Evolutionary conservation across 2,113 vertebrate genomes (phyloP).

Genomic region (Rhinolophus sinicus): DNA sequence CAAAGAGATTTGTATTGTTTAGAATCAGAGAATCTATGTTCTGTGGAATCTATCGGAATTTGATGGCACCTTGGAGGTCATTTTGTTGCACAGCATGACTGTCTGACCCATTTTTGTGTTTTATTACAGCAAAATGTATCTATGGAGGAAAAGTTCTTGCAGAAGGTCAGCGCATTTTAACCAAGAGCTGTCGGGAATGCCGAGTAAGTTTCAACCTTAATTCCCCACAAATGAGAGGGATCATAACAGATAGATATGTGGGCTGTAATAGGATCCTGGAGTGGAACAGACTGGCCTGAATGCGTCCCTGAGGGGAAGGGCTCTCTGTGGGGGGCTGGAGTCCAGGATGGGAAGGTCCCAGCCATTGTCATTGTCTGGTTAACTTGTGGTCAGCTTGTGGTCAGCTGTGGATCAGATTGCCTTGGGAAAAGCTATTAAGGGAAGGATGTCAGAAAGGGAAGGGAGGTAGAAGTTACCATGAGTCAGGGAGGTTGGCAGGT

Average conservation of each 20-base stretch:
- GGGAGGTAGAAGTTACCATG: neutral
- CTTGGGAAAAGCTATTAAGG: neutral
- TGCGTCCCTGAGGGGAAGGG: neutral
- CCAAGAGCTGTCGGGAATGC: slow-evolving; percentile 93
- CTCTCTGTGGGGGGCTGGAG: neutral
- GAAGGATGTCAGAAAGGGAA: neutral
- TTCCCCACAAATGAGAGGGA: no score
- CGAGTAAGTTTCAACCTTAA: slow-evolving; percentile 87
- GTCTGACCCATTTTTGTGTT: slow-evolving; percentile 58
- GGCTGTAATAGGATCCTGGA: neutral
- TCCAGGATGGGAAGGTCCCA: neutral
- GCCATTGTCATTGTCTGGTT: neutral
- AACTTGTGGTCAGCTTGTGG: neutral
- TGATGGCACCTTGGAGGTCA: neutral
- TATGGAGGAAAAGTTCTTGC: slow-evolving; percentile 92
- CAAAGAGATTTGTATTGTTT: slow-evolving; percentile 13
- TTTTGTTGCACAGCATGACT: slow-evolving; percentile 4
- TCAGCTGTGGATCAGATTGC: neutral
- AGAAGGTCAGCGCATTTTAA: slow-evolving; percentile 92
- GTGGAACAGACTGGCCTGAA: neutral
- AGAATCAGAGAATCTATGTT: neutral
- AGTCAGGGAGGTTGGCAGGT: neutral
- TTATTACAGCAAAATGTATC: slow-evolving; percentile 91
- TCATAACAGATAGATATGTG: neutral
- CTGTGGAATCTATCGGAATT: neutral